Evolutionary conservation across 2,888 invertebrate genomes (phyloP).

Genomic region (Netelia inedita): DNA sequence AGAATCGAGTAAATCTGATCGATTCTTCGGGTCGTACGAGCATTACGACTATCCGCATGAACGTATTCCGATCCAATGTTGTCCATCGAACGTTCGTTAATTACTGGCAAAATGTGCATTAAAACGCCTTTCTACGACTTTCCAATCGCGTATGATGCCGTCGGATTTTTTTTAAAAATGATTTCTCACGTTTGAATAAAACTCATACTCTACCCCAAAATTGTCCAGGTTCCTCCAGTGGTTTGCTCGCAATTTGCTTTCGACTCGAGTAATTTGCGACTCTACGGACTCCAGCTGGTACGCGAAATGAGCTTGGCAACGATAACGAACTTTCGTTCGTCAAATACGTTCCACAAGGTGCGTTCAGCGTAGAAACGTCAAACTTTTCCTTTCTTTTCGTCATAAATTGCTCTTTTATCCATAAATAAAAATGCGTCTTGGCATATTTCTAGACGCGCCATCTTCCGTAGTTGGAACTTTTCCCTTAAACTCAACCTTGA

Average conservation of each 20-base stretch:
- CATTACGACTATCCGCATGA: constrained; percentile 41
- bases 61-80: constrained; percentile 24
- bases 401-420: background rate
- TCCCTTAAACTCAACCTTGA: background rate
- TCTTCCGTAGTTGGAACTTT: background rate
- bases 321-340: constrained; percentile 31
- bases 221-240: background rate
- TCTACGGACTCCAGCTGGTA: background rate
- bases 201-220: constrained; percentile 42
- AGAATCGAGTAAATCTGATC: too few relatives aligned
- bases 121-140: too few relatives aligned
- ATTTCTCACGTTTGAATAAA: background rate
- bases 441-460: background rate
- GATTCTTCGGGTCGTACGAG: background rate
- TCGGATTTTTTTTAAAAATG: background rate
- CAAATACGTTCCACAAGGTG: background rate
- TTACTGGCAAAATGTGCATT: too few relatives aligned
- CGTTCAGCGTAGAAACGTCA: background rate
- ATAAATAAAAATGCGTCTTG: background rate
- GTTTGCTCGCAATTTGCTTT: background rate
- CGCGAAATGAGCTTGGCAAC: constrained; percentile 30
- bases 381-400: background rate
- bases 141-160: too few relatives aligned
- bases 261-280: background rate
- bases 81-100: constrained; percentile 18